These are phyloP conservation scores for Teleopsis dalmanni DNA, from an alignment of 1,140 invertebrate species.

Conservation along the genomic window DNA sequence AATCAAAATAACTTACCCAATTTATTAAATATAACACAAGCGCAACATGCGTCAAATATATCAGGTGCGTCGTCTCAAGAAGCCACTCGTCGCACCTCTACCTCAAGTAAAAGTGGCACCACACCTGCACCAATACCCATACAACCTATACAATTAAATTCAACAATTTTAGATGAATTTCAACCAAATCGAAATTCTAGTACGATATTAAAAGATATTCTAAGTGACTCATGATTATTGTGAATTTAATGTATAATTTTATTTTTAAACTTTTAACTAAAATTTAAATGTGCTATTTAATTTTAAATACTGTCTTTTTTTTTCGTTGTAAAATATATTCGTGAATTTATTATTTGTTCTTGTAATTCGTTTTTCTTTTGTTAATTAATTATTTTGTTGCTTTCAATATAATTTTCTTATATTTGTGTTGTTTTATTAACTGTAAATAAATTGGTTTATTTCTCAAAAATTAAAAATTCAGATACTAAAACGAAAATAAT, in stretches of 20 bases:
- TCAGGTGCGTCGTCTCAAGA: not conserved
- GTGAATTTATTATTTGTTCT: constrained; percentile 3
- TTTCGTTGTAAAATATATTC: not conserved
- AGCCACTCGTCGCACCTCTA: constrained; percentile 6
- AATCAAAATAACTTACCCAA: constrained; percentile 54
- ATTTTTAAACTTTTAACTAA: too few species aligned
- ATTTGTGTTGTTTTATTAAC: too few species aligned
- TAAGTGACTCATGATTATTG: constrained; percentile 56
- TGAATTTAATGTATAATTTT: constrained; percentile 12
- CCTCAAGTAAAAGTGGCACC: constrained; percentile 34
- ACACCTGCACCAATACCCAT: constrained; percentile 16
- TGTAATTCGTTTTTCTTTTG: not conserved
- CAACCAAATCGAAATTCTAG: constrained; percentile 57
- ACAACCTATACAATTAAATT: constrained; percentile 49
- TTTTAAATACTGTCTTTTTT: constrained; percentile 4
- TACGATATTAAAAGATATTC: constrained; percentile 61
- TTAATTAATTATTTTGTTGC: not conserved
- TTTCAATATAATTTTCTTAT: not conserved
- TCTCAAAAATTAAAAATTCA: too few species aligned
- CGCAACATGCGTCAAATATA: not conserved
- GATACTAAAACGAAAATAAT: too few species aligned
- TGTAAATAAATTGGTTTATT: too few species aligned
- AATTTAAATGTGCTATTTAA: not conserved
- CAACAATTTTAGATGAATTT: constrained; percentile 54
- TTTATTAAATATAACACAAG: constrained; percentile 14